Percentiles rank a stretch among this genome's conserved stretches.
phyloP scores from a whole-genome alignment of 2,113 vertebrate genomes.

The Cervus canadensis region DNA sequence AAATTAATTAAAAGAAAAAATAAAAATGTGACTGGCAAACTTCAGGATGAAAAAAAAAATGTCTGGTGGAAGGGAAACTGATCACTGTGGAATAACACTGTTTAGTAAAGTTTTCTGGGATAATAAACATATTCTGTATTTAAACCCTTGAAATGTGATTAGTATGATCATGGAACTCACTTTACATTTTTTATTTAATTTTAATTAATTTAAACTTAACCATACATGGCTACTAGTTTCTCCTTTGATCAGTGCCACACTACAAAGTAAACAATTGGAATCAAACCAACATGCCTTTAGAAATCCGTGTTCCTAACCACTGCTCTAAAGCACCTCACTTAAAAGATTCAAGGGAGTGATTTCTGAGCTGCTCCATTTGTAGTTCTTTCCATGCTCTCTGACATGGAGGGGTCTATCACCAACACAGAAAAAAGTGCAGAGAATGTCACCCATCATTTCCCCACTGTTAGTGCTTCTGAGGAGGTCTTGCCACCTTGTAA shows the following conservation, averaged over 20 bases:
- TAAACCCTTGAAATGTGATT: not conserved
- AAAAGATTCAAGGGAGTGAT: not conserved
- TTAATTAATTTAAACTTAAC: not conserved
- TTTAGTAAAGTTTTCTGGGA: not conserved
- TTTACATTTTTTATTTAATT: not conserved
- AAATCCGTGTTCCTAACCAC: not conserved
- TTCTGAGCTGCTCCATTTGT: not conserved
- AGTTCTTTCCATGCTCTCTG: not conserved
- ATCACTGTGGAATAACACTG: not conserved
- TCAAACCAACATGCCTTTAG: not conserved
- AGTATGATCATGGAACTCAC: not conserved
- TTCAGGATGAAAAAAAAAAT: not conserved
- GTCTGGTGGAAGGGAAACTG: too few relatives aligned
- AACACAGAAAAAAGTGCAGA: not conserved
- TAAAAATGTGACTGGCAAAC: not conserved
- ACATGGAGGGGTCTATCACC: not conserved
- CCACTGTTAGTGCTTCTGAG: not conserved
- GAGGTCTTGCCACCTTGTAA: not conserved
- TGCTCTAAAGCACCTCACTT: accelerated
- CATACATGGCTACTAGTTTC: not conserved
- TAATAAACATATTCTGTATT: not conserved
- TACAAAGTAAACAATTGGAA: not conserved
- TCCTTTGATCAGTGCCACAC: not conserved
- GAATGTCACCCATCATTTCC: not conserved
- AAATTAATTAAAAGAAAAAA: not conserved